These are phyloP conservation scores for Drosophila pegasa DNA, from an alignment of 2,888 invertebrate genomes.

Conservation along the genomic window DNA sequence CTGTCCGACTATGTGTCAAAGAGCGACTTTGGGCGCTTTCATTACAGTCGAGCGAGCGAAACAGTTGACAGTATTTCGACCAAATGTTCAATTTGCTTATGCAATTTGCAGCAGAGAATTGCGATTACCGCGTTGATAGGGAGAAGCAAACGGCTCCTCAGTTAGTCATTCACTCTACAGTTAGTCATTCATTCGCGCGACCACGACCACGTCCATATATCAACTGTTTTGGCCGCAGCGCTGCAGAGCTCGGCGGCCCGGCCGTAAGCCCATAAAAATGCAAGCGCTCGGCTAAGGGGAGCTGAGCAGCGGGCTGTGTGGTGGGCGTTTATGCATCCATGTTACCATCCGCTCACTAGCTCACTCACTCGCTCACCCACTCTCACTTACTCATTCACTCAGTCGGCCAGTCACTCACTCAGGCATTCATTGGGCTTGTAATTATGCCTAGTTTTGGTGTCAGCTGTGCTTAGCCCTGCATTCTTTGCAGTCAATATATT, in stretches of 20 bases:
- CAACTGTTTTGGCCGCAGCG: conserved; percentile 57
- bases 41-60: conserved; percentile 34
- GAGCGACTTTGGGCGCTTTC: conserved; percentile 42
- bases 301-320: conserved; percentile 24
- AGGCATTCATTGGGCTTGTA: conserved; percentile 30
- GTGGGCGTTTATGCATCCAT: conserved; percentile 28
- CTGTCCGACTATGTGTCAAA: conserved; percentile 13
- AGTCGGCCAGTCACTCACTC: conserved; percentile 23
- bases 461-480: conserved; percentile 33
- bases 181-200: conserved; percentile 33
- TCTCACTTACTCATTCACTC: conserved; percentile 20
- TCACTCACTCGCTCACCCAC: conserved; percentile 23
- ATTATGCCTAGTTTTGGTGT: conserved; percentile 46
- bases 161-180: conserved; percentile 4
- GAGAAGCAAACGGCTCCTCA: conserved; percentile 9
- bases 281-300: conserved; percentile 57
- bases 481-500: conserved; percentile 72
- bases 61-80: conserved; percentile 30
- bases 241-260: conserved; percentile 32
- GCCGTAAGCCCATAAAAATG: conserved; percentile 77
- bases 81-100: conserved; percentile 44
- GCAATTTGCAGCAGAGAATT: conserved; percentile 31
- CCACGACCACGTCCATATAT: conserved; percentile 52
- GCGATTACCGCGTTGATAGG: conserved; percentile 8
- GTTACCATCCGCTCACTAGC: conserved; percentile 15